A percentile compares a stretch with the other conserved stretches of the same genome.
These are phyloP conservation scores for Acronicta leporina DNA, from an alignment of 2,888 invertebrate species.

Conservation along the genomic window DNA sequence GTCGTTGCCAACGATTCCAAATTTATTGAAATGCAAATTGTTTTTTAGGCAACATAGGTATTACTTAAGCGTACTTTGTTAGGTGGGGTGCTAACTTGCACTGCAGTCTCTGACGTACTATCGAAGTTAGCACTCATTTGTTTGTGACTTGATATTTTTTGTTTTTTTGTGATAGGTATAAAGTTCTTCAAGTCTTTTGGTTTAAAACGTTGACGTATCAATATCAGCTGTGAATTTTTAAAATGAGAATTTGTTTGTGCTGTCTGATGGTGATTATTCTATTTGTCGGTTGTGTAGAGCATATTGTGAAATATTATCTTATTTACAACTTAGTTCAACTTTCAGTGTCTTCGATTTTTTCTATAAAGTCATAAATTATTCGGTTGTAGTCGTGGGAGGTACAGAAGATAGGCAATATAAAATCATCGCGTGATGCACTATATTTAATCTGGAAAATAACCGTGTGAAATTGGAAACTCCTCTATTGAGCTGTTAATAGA, in stretches of 20 bases:
- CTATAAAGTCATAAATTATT: too few species aligned
- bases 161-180: conserved; percentile 15
- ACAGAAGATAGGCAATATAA: not conserved
- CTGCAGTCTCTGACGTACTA: conserved; percentile 17
- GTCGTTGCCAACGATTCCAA: conserved; percentile 6
- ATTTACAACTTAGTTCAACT: not conserved
- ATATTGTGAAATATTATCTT: not conserved
- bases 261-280: not conserved
- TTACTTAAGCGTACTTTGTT: conserved; percentile 44
- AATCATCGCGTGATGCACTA: conserved; percentile 7
- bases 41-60: conserved; percentile 39
- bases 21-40: conserved; percentile 37
- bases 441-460: conserved; percentile 24
- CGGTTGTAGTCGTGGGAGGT: too few species aligned
- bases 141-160: conserved; percentile 21
- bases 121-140: conserved; percentile 39
- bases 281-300: not conserved
- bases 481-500: conserved; percentile 22
- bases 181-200: conserved; percentile 8
- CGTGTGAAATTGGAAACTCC: conserved; percentile 34
- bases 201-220: conserved; percentile 26
- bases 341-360: not conserved
- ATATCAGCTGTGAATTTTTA: conserved; percentile 6
- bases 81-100: conserved; percentile 51
- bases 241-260: conserved; percentile 21